Evolutionary conservation across 2,888 invertebrate species (phyloP), one percentile per base, ranked within the genome.

Genomic region (Chromoteleia sp.): DNA sequence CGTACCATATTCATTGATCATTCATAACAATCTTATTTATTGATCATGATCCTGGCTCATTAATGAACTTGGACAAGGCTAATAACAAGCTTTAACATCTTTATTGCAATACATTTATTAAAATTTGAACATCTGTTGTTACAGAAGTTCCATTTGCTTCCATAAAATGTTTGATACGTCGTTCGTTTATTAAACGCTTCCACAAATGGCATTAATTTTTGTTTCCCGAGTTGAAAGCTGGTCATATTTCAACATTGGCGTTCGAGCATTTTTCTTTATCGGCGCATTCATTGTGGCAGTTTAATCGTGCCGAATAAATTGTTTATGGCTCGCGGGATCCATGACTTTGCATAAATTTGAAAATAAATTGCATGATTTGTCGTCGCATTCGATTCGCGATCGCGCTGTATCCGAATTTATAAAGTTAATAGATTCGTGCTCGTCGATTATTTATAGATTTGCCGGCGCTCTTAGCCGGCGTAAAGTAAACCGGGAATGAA

Each of bases 321-420:
- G 36, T 56, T 36, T 36, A 36, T 36, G 36, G 19, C 8, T 3
- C 33, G 17, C 1, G 10, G 1, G 45, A 61, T 63, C 48, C 45
- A 56, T 45, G 68, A 68, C 45, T 56, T 6, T 19, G 33, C 56
- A 68, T 56, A 56, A 17, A 54, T 68, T 54, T 45, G 17, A 29
- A 52, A 67, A 21, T 41, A 67, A 52, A 67, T 52, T 39, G 54
- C 41, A 17, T 54, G 67, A 54, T 67, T 67, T 12, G 14, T 52
- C 50, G n/a, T 21, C 12, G 15, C 15, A 15, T 25, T 43, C n/a
- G 10, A 17, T 2, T 3, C n/a, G 33, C 41, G 3, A 43, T 61
- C 8, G 21, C 15, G 19, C 15, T 43, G 29, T 61, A 61, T 43
- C 30, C 45, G 39, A 39, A 65, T 65, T 33, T 15, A 15, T 14